A percentile compares a stretch with the other conserved stretches of the same genome.
Evolutionary conservation across 1,140 invertebrate genomes (phyloP).

Genomic region (Sitophilus oryzae): DNA sequence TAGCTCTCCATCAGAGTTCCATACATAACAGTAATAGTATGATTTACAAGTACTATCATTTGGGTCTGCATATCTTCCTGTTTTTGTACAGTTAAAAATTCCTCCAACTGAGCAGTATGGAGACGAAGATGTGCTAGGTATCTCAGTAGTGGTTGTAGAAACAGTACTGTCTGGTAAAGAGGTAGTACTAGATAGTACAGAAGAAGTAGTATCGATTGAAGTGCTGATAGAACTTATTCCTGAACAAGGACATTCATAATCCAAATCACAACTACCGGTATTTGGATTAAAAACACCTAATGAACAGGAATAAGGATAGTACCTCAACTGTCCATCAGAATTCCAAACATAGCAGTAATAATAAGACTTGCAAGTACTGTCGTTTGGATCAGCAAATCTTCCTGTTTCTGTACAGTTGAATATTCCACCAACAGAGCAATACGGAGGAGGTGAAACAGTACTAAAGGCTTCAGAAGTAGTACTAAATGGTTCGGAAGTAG

Average conservation of each 20-base stretch:
- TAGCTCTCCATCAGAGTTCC: neutral
- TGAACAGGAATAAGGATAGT: constrained; percentile 1
- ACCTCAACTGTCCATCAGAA: neutral
- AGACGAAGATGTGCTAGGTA: neutral
- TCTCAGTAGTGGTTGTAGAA: neutral
- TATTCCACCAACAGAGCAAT: neutral
- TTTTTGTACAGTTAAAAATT: neutral
- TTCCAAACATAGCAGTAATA: neutral
- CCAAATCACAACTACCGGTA: neutral
- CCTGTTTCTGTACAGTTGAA: neutral
- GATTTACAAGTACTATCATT: neutral
- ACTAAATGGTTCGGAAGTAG: neutral
- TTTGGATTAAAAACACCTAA: neutral
- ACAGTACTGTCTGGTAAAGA: neutral
- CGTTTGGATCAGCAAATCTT: neutral
- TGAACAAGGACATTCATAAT: neutral
- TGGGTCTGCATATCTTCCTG: neutral
- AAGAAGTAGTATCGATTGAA: too few species aligned
- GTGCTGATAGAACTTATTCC: too few species aligned
- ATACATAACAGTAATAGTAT: neutral
- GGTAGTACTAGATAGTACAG: neutral
- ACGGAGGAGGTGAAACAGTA: neutral
- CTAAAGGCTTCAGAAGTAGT: neutral
- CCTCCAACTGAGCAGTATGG: constrained; percentile 1
- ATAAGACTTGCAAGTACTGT: neutral